Evolutionary conservation across 30 jellyfish, hydroid and myxozoan genomes (phyloP).

Genomic region (Aurelia coerulea): DNA sequence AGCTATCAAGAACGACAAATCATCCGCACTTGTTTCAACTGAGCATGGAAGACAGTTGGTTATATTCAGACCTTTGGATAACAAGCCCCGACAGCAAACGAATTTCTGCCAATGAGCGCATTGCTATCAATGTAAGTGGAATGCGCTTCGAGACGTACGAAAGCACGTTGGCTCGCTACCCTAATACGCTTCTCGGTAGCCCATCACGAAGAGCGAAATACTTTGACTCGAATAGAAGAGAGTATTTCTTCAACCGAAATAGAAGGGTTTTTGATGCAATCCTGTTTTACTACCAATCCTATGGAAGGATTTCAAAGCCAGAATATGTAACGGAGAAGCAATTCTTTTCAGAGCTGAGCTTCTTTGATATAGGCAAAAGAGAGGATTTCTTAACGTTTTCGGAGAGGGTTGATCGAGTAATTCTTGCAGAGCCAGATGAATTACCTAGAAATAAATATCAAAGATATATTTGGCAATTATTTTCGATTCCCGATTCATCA

Average conservation of each 20-base stretch:
- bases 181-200: conserved; percentile 84
- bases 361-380: conserved; percentile 70
- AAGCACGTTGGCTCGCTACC: conserved; percentile 84
- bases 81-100: too few relatives aligned
- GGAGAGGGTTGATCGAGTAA: conserved; percentile 69
- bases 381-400: conserved; percentile 45
- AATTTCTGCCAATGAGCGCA: conserved; percentile 27
- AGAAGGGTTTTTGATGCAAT: conserved; percentile 82
- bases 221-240: conserved; percentile 59
- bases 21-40: too few relatives aligned
- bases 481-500: conserved; percentile 53
- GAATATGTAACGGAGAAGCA: conserved; percentile 62
- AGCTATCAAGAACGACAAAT: too few relatives aligned
- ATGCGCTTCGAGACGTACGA: conserved; percentile 78
- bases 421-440: conserved; percentile 51
- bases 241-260: conserved; percentile 74
- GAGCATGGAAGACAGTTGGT: too few relatives aligned
- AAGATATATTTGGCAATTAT: conserved; percentile 55
- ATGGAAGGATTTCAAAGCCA: conserved; percentile 78
- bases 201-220: conserved; percentile 49
- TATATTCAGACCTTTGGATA: too few relatives aligned
- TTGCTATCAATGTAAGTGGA: conserved; percentile 81
- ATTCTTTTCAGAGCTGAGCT: conserved; percentile 64
- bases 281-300: conserved; percentile 77
- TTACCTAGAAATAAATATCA: conserved; percentile 44